phyloP scores from a whole-genome alignment of 35 echinoderm and acorn worm genomes.

The Strongylocentrotus purpuratus region DNA sequence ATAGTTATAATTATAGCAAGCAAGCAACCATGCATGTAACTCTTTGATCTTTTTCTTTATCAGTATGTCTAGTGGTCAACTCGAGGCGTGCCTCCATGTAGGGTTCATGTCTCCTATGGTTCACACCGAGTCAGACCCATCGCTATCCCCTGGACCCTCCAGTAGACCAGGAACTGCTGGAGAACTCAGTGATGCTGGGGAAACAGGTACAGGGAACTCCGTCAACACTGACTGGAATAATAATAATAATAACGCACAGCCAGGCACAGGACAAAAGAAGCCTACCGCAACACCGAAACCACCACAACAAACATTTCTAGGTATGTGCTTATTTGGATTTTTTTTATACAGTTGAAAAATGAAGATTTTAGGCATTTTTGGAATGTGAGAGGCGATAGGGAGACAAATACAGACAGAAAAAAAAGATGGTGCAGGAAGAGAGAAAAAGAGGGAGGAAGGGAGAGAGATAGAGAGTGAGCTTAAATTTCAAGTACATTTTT shows the following conservation, averaged over 20 bases:
- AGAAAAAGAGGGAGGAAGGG: neutral
- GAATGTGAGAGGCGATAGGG: no score
- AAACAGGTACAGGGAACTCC: neutral
- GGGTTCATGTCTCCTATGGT: constrained; percentile 6
- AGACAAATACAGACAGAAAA: neutral
- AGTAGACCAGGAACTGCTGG: neutral
- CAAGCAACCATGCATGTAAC: neutral
- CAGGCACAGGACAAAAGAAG: neutral
- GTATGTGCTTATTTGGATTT: neutral
- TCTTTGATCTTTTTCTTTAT: neutral
- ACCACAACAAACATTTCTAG: constrained; percentile 25
- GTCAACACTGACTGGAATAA: neutral
- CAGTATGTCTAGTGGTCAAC: constrained; percentile 36
- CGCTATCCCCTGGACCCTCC: neutral
- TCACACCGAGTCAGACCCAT: neutral
- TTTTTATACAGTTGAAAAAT: no score
- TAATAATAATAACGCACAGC: neutral
- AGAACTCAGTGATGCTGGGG: neutral
- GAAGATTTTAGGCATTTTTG: no score
- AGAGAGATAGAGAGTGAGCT: neutral
- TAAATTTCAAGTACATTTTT: no score
- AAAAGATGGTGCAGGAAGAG: neutral
- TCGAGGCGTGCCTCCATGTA: neutral
- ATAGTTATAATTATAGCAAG: no score
- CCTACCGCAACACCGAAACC: neutral